A percentile compares a stretch with the other conserved stretches of the same genome.
phyloP scores from a whole-genome alignment of 2,888 invertebrate genomes.

The Metellina segmentata region DNA sequence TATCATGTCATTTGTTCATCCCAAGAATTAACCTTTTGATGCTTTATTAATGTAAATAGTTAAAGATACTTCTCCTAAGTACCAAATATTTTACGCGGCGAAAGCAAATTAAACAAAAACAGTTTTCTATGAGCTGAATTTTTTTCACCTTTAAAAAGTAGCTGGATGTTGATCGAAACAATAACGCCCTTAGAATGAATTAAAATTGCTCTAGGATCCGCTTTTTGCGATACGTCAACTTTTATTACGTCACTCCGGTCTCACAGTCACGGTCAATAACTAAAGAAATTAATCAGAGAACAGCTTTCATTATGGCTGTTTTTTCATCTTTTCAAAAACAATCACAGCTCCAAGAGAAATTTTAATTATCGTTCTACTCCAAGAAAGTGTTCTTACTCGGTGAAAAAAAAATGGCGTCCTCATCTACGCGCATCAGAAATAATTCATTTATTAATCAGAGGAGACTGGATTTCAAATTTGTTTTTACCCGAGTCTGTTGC shows the following conservation, averaged over 20 bases:
- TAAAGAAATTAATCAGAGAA: conserved; percentile 11
- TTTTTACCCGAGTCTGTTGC: conserved; percentile 13
- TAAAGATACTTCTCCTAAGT: too few relatives aligned
- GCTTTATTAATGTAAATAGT: too few relatives aligned
- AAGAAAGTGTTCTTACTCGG: not conserved
- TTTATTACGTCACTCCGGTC: not conserved
- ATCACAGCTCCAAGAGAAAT: not conserved
- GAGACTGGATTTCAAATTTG: not conserved
- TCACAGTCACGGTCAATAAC: not conserved
- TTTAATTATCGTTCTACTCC: not conserved
- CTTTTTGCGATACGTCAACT: not conserved
- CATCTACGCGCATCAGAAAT: conserved; percentile 19
- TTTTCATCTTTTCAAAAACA: not conserved
- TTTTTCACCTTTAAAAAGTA: not conserved
- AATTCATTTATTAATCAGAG: conserved; percentile 43
- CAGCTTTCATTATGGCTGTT: not conserved
- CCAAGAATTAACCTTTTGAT: too few relatives aligned
- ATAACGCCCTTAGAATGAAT: not conserved
- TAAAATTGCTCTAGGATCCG: not conserved
- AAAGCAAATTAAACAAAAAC: too few relatives aligned
- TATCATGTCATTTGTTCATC: too few relatives aligned
- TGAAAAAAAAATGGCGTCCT: not conserved
- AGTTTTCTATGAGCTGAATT: too few relatives aligned
- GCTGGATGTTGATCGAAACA: not conserved
- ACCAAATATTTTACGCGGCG: too few relatives aligned